These are phyloP conservation scores for Cacajao melanocephalus DNA, from an alignment of 2,797 vertebrate genomes.

Conservation along the genomic window DNA sequence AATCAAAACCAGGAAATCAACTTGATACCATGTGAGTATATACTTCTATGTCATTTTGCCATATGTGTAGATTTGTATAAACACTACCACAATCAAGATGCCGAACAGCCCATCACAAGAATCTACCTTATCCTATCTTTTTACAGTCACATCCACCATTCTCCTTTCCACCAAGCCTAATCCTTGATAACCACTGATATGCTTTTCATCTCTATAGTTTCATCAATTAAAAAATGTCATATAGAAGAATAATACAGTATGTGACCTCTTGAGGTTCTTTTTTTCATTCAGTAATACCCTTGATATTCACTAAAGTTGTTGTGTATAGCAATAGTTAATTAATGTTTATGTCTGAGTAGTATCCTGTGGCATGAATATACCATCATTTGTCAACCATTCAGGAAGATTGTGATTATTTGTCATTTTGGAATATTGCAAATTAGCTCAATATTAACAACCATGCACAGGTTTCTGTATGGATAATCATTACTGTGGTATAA, in stretches of 20 bases:
- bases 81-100: background rate
- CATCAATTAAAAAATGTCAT: background rate
- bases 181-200: background rate
- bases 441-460: background rate
- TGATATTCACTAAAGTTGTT: background rate
- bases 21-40: background rate
- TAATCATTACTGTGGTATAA: background rate
- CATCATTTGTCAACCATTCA: background rate
- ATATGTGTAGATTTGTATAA: background rate
- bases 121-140: background rate
- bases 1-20: background rate
- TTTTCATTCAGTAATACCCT: background rate
- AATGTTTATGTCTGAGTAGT: background rate
- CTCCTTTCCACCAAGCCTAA: background rate
- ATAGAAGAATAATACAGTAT: background rate
- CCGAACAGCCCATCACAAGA: background rate
- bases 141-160: background rate
- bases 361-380: background rate
- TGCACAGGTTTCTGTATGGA: background rate
- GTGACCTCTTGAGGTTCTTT: background rate
- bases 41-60: background rate
- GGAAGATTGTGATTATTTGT: background rate
- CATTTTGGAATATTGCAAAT: background rate
- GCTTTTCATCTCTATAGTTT: background rate
- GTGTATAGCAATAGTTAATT: background rate